Conservation (phyloP, 2,113 vertebrate genomes). For the Zosterops japonicus region DNA sequence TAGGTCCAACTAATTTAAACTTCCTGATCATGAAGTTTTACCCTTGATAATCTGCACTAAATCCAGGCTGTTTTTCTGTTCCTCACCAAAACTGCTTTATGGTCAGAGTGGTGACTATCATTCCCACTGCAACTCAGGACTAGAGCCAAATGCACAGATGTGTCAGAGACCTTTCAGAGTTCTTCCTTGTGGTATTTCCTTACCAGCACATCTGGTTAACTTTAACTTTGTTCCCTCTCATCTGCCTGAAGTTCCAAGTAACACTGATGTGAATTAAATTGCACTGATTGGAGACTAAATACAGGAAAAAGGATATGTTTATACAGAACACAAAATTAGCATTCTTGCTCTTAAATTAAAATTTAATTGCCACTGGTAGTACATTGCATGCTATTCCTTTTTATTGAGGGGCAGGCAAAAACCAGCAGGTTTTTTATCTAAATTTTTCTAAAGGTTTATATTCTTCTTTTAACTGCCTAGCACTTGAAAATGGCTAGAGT, state of each 20-base stretch:
- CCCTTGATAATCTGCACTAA: background rate
- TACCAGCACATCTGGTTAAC: background rate
- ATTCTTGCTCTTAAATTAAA: background rate
- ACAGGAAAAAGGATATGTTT: background rate
- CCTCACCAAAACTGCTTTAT: background rate
- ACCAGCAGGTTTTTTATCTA: background rate
- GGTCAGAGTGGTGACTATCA: background rate
- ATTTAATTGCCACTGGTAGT: background rate
- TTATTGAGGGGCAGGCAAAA: background rate
- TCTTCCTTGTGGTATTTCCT: background rate
- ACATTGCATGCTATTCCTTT: background rate
- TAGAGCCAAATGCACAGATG: background rate
- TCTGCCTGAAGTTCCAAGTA: background rate
- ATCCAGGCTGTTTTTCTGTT: background rate
- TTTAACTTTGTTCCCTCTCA: background rate
- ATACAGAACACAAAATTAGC: background rate
- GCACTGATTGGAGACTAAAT: background rate
- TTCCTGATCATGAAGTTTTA: background rate
- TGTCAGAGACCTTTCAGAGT: background rate
- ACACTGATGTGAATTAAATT: background rate
- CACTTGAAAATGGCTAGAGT: background rate
- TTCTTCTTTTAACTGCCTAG: background rate
- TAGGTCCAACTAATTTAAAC: background rate
- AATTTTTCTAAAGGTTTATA: background rate
- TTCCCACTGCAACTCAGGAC: background rate